phyloP scores from a whole-genome alignment of 92 coral and sea anemone species.

The Chrysogorgia sp. region DNA sequence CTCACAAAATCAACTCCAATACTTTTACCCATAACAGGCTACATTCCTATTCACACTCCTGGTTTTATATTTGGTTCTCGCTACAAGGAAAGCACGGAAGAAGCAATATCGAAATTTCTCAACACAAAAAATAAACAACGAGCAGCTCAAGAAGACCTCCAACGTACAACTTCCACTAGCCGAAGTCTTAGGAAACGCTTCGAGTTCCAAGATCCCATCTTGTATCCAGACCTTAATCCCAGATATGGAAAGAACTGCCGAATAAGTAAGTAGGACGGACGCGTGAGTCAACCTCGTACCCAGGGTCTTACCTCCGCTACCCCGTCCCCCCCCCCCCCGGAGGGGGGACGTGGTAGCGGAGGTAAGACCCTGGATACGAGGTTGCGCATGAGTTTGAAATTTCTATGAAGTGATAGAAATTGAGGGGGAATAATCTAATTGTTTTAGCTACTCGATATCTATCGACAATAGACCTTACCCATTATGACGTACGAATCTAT shows the following conservation, averaged over 20 bases:
- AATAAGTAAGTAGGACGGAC: slow-evolving; percentile 70
- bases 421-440: no score
- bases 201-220: slow-evolving; percentile 73
- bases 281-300: no score
- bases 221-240: slow-evolving; percentile 93
- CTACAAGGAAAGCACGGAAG: slow-evolving; percentile 91
- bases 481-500: no score
- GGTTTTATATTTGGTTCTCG: slow-evolving; percentile 87
- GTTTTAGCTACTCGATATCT: no score
- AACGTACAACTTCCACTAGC: slow-evolving; percentile 72
- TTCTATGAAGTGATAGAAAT: no score
- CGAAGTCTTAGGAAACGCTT: slow-evolving; percentile 58
- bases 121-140: slow-evolving; percentile 72
- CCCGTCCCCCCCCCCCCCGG: no score
- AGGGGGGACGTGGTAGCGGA: no score
- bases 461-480: no score
- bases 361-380: no score
- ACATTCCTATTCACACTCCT: slow-evolving; percentile 76
- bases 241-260: slow-evolving; percentile 80
- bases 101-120: slow-evolving; percentile 80
- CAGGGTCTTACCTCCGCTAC: no score
- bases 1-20: not conserved
- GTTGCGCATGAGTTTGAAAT: no score
- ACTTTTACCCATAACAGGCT: slow-evolving; percentile 69
- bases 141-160: slow-evolving; percentile 64